Conservation (phyloP, 2,888 invertebrate genomes). For the Sepiola atlantica region DNA sequence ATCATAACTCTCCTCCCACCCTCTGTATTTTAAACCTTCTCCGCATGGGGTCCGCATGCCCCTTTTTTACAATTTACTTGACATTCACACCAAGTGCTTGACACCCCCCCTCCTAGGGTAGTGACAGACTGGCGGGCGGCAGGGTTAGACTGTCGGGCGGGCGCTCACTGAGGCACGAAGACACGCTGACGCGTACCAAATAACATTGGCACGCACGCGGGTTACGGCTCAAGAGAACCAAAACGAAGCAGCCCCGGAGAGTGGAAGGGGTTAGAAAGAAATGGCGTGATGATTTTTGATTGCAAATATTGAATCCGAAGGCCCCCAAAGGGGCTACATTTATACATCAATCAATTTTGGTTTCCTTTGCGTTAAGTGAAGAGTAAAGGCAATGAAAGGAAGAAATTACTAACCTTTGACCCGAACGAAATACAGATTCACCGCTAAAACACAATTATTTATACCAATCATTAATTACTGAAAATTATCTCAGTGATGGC, state of each 20-base stretch:
- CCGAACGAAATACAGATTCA: no score
- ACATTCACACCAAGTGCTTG: slow-evolving; percentile 24
- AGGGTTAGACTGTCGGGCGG: not conserved
- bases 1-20: not conserved
- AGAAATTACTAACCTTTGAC: no score
- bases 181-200: slow-evolving; percentile 32
- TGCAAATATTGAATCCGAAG: not conserved
- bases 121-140: slow-evolving; percentile 13
- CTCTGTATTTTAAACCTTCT: not conserved
- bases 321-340: not conserved
- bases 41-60: not conserved
- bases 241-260: not conserved
- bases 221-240: not conserved
- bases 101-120: not conserved
- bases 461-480: no score
- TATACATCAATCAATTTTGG: not conserved
- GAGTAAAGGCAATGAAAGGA: no score
- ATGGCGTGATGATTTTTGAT: not conserved
- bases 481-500: no score
- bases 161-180: not conserved
- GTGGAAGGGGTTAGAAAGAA: not conserved
- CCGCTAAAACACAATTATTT: no score
- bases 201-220: not conserved
- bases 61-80: not conserved
- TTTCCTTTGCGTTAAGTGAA: not conserved